Evolutionary conservation across 2,113 vertebrate species (phyloP), one percentile per base, ranked within the genome.

Genomic region (Pelmatolapia mariae): DNA sequence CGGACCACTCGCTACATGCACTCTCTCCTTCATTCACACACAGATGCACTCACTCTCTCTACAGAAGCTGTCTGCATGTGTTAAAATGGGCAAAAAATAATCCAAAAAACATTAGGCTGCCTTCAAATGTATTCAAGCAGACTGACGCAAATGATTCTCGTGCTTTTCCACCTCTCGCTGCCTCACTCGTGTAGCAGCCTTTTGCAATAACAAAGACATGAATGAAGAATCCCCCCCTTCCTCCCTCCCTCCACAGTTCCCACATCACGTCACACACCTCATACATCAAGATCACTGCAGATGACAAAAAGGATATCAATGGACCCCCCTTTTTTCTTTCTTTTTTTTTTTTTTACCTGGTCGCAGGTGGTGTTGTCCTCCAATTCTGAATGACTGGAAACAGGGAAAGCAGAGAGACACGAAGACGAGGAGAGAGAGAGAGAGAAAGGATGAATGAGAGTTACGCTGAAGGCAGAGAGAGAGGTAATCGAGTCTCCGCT

Each of bases 281-380:
- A 78, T 22, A 86, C 66, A 83, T 53, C 31, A 66, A 66, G 87
- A 90, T 87, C 61, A 56, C 78, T 10, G 15, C 81, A 78, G 56
- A 56, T 86, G 73, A 86, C 80, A 84, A 86, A 73, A 80, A 68
- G n/a, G 13, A 53, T 40, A 89, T 83, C 79, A 59, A 76, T 89
- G 87, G 59, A 7, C 33, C 52, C 15, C 7, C 10, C 11, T n/a
- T 22, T 9, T 54, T 59, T 40, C 6, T 10, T 40, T 29, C 38
- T 63, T 31, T 76, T 43, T 26, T 85, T 94, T 95, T 80, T 33
- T 26, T 90, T 95, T 95, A 95, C 95, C 95, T 94, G 89, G 86
- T 90, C 82, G 93, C 87, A 94, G 92, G 92, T 95, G 92, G 68
- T 88, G 88, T 18, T 38, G 89, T 94, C 90, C 92, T 95, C 90